Percentiles rank a stretch among this genome's conserved stretches.
Conservation (phyloP, 2,113 vertebrate species). For the Corapipo altera region DNA sequence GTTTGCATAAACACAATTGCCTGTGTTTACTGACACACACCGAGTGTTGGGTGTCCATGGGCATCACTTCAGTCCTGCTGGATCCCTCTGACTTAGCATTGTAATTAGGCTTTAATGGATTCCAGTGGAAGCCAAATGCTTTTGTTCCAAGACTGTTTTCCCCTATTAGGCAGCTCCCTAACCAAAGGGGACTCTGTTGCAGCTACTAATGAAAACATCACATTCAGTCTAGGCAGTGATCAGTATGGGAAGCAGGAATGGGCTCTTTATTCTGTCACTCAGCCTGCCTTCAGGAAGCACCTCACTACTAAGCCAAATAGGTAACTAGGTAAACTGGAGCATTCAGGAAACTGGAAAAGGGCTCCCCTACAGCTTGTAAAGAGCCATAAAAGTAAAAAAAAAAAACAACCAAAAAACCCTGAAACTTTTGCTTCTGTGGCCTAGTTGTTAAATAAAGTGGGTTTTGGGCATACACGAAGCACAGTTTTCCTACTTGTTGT, state of each 20-base stretch:
- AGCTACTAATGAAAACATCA: constrained; percentile 41
- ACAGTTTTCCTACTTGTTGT: not conserved
- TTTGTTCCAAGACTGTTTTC: constrained; percentile 31
- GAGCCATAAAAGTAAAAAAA: not conserved
- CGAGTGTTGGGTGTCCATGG: fast-evolving
- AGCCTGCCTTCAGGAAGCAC: not conserved
- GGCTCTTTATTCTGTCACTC: not conserved
- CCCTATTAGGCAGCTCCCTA: not conserved
- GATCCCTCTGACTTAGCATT: not conserved
- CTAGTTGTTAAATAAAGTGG: not conserved
- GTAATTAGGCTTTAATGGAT: constrained; percentile 41
- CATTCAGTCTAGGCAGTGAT: not conserved
- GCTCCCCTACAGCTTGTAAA: not conserved
- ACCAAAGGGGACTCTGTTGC: not conserved
- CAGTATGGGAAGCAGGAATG: not conserved
- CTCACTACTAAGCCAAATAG: not conserved
- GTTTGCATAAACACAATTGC: constrained; percentile 23
- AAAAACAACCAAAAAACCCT: no score
- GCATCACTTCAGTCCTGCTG: constrained; percentile 11
- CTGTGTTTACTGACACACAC: constrained; percentile 9
- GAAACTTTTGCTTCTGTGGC: not conserved
- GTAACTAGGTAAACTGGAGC: not conserved
- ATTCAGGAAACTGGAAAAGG: not conserved
- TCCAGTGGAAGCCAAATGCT: constrained; percentile 41
- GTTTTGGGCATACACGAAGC: not conserved